Conservation (phyloP, 2,113 vertebrate genomes). For the Salvelinus sp. region DNA sequence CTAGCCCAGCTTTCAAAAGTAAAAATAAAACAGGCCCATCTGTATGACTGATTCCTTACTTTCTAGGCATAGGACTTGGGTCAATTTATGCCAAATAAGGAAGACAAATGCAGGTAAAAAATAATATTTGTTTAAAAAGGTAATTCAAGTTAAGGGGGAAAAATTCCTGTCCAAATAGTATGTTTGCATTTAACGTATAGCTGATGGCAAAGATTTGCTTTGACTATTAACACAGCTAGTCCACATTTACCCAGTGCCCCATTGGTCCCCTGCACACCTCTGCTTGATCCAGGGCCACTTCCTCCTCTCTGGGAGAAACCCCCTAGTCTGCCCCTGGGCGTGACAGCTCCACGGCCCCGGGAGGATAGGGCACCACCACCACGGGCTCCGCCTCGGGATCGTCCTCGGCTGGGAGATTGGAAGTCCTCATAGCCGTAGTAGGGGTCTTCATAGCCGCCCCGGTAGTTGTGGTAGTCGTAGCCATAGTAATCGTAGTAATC, state of each 20-base stretch:
- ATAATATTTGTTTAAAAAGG: too few relatives aligned
- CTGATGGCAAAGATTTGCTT: too few relatives aligned
- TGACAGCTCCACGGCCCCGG: slow-evolving; percentile 86
- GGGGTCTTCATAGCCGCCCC: slow-evolving; percentile 98
- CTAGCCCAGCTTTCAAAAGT: not conserved
- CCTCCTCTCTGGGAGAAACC: slow-evolving; percentile 93
- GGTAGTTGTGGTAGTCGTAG: slow-evolving; percentile 99
- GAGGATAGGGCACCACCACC: slow-evolving; percentile 62
- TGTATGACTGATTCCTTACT: too few relatives aligned
- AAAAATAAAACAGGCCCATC: too few relatives aligned
- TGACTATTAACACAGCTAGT: too few relatives aligned
- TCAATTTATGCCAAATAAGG: too few relatives aligned
- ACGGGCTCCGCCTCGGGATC: slow-evolving; percentile 71
- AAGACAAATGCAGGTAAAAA: too few relatives aligned
- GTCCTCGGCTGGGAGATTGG: slow-evolving; percentile 94
- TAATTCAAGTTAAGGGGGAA: too few relatives aligned
- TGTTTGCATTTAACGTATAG: too few relatives aligned
- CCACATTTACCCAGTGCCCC: not conserved
- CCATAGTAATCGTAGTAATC: slow-evolving; percentile 99
- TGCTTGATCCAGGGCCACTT: slow-evolving; percentile 91
- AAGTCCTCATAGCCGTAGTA: slow-evolving; percentile 99
- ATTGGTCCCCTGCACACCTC: slow-evolving; percentile 81
- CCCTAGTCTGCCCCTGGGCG: slow-evolving; percentile 87
- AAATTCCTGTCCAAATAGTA: too few relatives aligned
- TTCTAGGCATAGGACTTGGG: too few relatives aligned